Base-by-base conservation (phyloP, 92 coral and sea anemone species). In the Isaurus tuberculatus region DNA sequence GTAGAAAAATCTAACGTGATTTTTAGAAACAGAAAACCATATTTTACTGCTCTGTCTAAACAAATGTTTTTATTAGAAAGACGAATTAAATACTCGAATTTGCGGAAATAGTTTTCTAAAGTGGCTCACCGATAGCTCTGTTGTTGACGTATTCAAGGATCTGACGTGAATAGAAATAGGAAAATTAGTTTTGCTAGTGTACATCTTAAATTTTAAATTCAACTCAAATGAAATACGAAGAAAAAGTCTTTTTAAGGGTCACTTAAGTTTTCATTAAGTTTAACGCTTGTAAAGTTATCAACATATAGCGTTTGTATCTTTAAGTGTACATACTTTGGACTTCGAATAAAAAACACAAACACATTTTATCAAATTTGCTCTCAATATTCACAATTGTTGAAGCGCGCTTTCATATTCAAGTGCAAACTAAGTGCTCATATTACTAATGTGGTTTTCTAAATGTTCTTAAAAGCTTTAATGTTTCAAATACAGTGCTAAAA, bases 211-310 rank as follows among this genome's bases (percentile, higher is more conserved):
- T 89, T n/a, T 89, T 87, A 88, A 84, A 69, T 73, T 86, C 70
- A 91, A 87, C 89, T 89, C 81, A 69, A 77, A 65, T 86, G 87
- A 93, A 91, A 91, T 89, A 57, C 61, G 81, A 83, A 65, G 80
- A 88, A 87, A 85, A 85, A 73, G 81, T 26, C 67, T 74, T 85
- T 73, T 58, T 74, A 80, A 74, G 73, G 51, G 82, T 26, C 82
- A 77, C 82, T 77, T 77, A 77, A 77, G 32, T 77, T 77, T 77
- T 77, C 34, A 57, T 77, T 77, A 77, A 77, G 34, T 43, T 57
- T 36, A 58, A 77, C 82, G 82, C 82, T 43, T 77, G 82, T 77
- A 77, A 77, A 58, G 49, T 77, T 58, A 77, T 57, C 55, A 64
- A 69, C 13, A 40, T 34, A 77, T 77, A 55, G 20, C 34, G 51